Conservation (phyloP, 1,140 invertebrate genomes). For the Drosophila mojavensis region DNA sequence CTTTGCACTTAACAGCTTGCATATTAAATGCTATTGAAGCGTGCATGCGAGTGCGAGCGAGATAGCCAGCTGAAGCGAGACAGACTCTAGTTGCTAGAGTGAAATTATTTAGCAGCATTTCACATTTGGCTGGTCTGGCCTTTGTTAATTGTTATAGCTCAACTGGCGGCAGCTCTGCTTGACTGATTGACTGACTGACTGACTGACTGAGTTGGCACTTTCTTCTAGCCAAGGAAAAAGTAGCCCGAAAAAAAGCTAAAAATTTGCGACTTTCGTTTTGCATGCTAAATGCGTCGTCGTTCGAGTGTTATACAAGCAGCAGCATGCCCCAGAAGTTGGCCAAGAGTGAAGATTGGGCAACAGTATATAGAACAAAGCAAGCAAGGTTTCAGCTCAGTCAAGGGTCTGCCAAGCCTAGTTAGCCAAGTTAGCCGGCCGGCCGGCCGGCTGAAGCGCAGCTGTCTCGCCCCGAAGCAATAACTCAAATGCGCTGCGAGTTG, state of each 20-base stretch:
- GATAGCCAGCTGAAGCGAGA: neutral
- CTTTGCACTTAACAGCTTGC: too few species aligned
- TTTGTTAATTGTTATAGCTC: slow-evolving; percentile 9
- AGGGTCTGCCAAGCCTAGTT: too few species aligned
- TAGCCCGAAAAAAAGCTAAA: neutral
- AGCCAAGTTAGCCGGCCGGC: too few species aligned
- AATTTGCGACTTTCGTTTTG: slow-evolving; percentile 40
- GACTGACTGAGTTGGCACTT: slow-evolving; percentile 33
- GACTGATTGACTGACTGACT: slow-evolving; percentile 21
- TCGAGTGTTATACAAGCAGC: slow-evolving; percentile 43
- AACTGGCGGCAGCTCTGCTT: neutral
- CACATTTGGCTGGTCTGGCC: slow-evolving; percentile 20
- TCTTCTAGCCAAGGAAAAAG: slow-evolving; percentile 23
- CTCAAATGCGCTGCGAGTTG: slow-evolving; percentile 30
- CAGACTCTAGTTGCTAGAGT: slow-evolving; percentile 6
- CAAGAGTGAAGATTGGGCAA: neutral
- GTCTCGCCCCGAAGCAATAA: slow-evolving; percentile 27
- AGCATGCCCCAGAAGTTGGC: slow-evolving; percentile 55
- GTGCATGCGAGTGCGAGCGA: neutral
- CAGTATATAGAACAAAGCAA: too few species aligned
- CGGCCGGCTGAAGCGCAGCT: neutral
- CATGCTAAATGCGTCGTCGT: slow-evolving; percentile 27
- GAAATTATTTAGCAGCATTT: slow-evolving; percentile 44
- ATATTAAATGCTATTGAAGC: too few species aligned
- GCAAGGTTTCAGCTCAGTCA: too few species aligned